These are phyloP conservation scores for Stramonita haemastoma DNA, from an alignment of 2,888 invertebrate species.

Conservation along the genomic window DNA sequence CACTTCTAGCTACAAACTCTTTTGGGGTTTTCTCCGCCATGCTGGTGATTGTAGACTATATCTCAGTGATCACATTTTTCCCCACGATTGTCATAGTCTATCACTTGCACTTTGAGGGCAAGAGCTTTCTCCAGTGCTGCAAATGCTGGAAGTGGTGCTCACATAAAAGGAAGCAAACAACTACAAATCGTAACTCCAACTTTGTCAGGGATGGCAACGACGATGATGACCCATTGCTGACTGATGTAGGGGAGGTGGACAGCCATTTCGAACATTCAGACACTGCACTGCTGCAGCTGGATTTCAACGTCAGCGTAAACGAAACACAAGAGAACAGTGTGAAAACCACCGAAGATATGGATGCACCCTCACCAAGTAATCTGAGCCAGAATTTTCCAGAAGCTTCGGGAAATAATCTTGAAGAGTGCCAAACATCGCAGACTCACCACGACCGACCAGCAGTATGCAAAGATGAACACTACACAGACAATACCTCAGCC, in stretches of 20 bases:
- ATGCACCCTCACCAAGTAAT: background rate
- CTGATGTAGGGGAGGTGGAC: background rate
- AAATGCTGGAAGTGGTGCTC: background rate
- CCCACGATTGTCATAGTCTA: constrained; percentile 65
- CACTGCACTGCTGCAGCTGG: background rate
- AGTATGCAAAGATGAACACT: too few species aligned
- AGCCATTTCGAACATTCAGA: background rate
- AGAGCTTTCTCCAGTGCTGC: background rate
- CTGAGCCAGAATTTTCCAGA: background rate
- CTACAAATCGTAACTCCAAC: background rate
- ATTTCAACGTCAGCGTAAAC: background rate
- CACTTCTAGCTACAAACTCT: constrained; percentile 65
- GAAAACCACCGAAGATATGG: too few species aligned
- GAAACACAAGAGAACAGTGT: background rate
- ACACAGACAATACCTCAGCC: background rate
- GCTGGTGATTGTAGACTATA: constrained; percentile 70
- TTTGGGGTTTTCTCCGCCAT: constrained; percentile 72
- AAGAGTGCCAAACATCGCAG: too few species aligned
- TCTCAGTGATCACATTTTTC: constrained; percentile 73
- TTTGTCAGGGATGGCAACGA: too few species aligned
- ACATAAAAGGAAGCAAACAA: too few species aligned
- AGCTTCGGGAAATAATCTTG: background rate
- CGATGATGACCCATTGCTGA: background rate
- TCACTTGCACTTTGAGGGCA: constrained; percentile 56
- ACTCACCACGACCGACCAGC: background rate